Evolutionary conservation across 1,140 invertebrate species (phyloP).

Genomic region (Kradibia gibbosae): DNA sequence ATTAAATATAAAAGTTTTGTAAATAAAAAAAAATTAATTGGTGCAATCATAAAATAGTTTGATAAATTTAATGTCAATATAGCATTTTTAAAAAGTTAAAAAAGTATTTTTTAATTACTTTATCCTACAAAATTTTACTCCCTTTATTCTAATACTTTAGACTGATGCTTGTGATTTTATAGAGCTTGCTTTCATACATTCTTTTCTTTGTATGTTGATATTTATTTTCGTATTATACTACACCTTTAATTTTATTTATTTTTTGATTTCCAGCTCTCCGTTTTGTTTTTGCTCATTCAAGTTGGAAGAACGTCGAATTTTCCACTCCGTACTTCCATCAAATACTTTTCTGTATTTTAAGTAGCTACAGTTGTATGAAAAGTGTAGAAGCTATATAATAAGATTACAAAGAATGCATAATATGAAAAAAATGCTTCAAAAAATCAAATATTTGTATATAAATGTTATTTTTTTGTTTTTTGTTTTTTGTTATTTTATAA

Average conservation of each 20-base stretch:
- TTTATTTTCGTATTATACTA: constrained; percentile 23
- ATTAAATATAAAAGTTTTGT: too few relatives aligned
- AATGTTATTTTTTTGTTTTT: too few relatives aligned
- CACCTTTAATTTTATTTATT: constrained; percentile 2
- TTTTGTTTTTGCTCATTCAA: constrained; percentile 22
- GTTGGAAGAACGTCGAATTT: constrained; percentile 27
- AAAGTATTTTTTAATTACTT: constrained; percentile 30
- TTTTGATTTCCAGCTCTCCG: neutral
- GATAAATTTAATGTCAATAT: too few relatives aligned
- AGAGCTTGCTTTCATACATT: neutral
- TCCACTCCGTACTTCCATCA: constrained; percentile 25
- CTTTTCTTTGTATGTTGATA: neutral
- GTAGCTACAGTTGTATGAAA: neutral
- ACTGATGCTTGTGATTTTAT: neutral
- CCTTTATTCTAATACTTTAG: constrained; percentile 13
- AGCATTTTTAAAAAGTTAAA: too few relatives aligned
- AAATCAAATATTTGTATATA: neutral
- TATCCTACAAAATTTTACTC: constrained; percentile 12
- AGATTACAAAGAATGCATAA: neutral
- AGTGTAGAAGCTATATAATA: neutral
- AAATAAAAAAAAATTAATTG: too few relatives aligned
- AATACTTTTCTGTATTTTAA: constrained; percentile 36
- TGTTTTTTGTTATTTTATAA: too few relatives aligned
- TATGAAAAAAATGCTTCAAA: neutral
- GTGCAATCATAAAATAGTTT: too few relatives aligned